Evolutionary conservation across 23 tunicate species (phyloP).

Genomic region (Ciona savignyi): DNA sequence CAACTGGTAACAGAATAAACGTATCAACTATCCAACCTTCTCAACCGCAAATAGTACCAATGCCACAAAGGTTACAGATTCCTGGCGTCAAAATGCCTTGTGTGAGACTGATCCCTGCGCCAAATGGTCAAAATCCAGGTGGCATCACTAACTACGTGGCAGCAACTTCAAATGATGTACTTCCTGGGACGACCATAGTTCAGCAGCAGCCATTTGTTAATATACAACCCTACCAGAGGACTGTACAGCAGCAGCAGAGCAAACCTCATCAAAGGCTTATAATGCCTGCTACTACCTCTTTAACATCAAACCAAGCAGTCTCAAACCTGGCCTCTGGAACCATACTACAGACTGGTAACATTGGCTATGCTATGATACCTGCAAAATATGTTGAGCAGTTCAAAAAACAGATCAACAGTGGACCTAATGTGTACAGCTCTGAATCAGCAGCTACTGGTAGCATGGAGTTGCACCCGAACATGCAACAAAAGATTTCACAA

Average conservation of each 20-base stretch:
- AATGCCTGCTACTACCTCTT: conserved; percentile 59
- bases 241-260: conserved; percentile 1
- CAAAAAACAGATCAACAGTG: conserved; percentile 50
- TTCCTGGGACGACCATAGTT: conserved; percentile 11
- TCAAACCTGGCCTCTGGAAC: conserved; percentile 34
- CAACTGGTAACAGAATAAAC: neutral
- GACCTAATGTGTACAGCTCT: conserved; percentile 6
- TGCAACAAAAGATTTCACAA: neutral
- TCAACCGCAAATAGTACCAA: conserved; percentile 14
- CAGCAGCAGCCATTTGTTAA: conserved; percentile 18
- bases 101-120: conserved; percentile 36
- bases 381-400: conserved; percentile 87
- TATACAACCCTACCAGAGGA: conserved; percentile 8
- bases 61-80: conserved; percentile 26
- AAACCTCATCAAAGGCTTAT: conserved; percentile 26
- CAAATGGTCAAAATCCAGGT: neutral
- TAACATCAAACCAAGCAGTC: neutral
- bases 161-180: conserved; percentile 1
- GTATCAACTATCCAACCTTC: neutral
- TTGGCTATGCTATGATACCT: conserved; percentile 88
- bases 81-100: conserved; percentile 19
- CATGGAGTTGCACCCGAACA: neutral
- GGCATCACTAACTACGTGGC: conserved; percentile 21
- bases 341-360: conserved; percentile 47
- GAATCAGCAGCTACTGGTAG: neutral